Conservation (phyloP, 2,113 vertebrate species). For the Mustela lutreola region DNA sequence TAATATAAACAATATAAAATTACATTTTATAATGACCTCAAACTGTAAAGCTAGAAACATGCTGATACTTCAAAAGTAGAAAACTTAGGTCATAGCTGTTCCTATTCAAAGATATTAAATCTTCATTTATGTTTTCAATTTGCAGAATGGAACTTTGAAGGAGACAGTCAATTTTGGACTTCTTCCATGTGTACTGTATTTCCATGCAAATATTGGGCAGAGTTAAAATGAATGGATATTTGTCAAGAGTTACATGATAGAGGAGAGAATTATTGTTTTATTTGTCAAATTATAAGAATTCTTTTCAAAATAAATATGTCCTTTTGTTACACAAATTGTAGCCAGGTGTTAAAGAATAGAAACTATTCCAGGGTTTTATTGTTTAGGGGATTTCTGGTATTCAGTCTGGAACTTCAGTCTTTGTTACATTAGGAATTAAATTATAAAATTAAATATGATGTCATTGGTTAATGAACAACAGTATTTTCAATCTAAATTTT, state of each 20-base stretch:
- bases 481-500: conserved; percentile 66
- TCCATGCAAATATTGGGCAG: neutral
- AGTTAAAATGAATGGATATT: conserved; percentile 51
- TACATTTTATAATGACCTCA: conserved; percentile 44
- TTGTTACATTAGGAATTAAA: conserved; percentile 58
- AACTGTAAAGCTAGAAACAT: neutral
- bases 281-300: conserved; percentile 56
- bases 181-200: neutral
- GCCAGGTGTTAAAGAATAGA: conserved; percentile 69
- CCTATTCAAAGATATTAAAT: conserved; percentile 53
- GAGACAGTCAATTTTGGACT: neutral
- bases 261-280: conserved; percentile 61
- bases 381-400: conserved; percentile 58
- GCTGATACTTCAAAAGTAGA: neutral
- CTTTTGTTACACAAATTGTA: conserved; percentile 68
- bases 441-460: conserved; percentile 63
- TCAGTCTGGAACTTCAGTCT: conserved; percentile 55
- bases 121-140: conserved; percentile 47
- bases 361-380: conserved; percentile 62
- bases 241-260: conserved; percentile 16
- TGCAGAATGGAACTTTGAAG: conserved; percentile 30
- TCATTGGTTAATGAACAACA: conserved; percentile 18
- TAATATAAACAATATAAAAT: neutral
- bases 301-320: conserved; percentile 63
- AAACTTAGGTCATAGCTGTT: conserved; percentile 16